Evolutionary conservation across 2,797 vertebrate genomes (phyloP).

Genomic region (Microctenopoma stevenorrisi): DNA sequence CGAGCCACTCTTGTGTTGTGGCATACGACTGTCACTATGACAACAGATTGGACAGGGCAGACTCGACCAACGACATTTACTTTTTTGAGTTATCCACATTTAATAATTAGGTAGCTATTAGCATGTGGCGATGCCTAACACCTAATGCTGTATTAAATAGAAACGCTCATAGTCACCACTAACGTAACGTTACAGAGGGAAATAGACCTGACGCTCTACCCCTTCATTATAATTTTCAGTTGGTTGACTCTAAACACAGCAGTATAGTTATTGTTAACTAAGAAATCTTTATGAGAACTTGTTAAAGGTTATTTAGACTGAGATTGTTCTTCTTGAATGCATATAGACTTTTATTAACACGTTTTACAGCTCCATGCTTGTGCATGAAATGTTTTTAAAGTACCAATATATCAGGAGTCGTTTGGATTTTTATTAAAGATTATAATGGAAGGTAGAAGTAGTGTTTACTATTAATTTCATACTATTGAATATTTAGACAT

Average conservation of each 20-base stretch:
- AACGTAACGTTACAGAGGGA: no score
- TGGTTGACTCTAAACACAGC: not conserved
- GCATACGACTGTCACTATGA: constrained; percentile 73
- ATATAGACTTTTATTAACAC: no score
- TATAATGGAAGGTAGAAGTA: rapidly evolving
- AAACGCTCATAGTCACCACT: no score
- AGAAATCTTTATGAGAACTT: not conserved
- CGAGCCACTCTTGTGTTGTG: constrained; percentile 33
- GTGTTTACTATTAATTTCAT: not conserved
- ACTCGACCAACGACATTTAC: not conserved
- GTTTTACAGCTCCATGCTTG: not conserved
- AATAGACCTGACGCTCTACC: no score
- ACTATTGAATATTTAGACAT: no score
- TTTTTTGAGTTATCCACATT: not conserved
- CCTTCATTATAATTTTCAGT: no score
- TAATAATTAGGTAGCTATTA: not conserved
- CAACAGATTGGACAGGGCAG: constrained; percentile 59
- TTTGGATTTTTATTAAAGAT: not conserved
- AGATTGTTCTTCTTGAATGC: not conserved
- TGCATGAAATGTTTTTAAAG: no score
- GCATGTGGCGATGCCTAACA: rapidly evolving
- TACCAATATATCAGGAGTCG: no score
- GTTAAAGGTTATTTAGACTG: no score
- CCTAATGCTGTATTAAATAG: not conserved
- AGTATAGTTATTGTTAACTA: no score